Percentiles rank a stretch among this genome's conserved stretches.
Conservation (phyloP, 2,888 invertebrate species). For the Tromatobia lineatoria region DNA sequence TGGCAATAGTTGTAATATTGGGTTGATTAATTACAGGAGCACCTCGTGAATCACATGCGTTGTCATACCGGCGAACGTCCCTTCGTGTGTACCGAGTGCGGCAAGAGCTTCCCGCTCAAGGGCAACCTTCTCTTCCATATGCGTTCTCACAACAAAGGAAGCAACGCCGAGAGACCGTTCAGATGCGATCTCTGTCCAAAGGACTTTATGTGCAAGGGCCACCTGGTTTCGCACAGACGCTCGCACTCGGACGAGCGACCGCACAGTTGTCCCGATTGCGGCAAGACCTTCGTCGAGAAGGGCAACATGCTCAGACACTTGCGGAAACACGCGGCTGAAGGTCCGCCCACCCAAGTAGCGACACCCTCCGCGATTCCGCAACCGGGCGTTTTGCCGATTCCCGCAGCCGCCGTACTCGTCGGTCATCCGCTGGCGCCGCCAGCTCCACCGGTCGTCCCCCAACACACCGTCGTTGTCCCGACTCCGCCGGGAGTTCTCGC, state of each 20-base stretch:
- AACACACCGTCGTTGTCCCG: conserved; percentile 87
- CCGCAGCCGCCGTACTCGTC: conserved; percentile 81
- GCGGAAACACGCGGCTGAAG: conserved; percentile 89
- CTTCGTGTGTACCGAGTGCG: conserved; percentile 94
- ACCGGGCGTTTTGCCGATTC: conserved; percentile 82
- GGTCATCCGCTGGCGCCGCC: conserved; percentile 82
- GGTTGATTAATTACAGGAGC: conserved; percentile 85
- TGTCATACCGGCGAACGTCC: conserved; percentile 93
- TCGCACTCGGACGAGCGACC: conserved; percentile 90
- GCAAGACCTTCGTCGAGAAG: conserved; percentile 92
- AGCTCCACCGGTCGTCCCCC: conserved; percentile 83
- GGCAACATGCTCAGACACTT: conserved; percentile 92
- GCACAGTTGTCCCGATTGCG: conserved; percentile 90
- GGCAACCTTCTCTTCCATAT: conserved; percentile 95
- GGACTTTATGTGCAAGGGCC: conserved; percentile 96
- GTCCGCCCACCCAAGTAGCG: conserved; percentile 83
- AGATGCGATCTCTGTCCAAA: conserved; percentile 94
- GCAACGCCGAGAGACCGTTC: conserved; percentile 89
- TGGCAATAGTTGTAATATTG: not conserved
- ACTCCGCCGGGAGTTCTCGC: conserved; percentile 87
- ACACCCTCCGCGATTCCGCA: conserved; percentile 83
- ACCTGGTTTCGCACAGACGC: conserved; percentile 93
- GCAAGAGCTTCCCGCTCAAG: conserved; percentile 94
- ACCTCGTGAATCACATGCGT: conserved; percentile 92
- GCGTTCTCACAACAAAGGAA: conserved; percentile 93